These are phyloP conservation scores for Fringilla coelebs DNA, from an alignment of 2,797 vertebrate genomes.

Conservation along the genomic window DNA sequence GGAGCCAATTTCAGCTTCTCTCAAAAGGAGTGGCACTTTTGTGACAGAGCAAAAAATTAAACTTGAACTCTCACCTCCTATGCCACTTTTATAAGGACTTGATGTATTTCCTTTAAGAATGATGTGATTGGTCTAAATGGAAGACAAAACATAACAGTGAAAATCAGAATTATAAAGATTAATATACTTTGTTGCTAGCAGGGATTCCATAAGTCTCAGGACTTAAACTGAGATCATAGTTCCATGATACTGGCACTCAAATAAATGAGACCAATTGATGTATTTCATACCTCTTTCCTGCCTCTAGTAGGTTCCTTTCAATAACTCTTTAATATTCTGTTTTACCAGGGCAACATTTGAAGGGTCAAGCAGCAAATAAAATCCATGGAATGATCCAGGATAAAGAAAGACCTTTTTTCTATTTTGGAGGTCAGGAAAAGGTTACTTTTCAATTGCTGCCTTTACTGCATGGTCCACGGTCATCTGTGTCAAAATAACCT, in stretches of 20 bases:
- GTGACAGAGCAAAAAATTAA: neutral
- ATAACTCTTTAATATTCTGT: neutral
- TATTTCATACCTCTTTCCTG: neutral
- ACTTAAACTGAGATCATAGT: neutral
- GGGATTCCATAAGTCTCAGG: neutral
- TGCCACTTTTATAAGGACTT: neutral
- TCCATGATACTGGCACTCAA: neutral
- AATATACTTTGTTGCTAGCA: neutral
- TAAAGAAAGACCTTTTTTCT: neutral
- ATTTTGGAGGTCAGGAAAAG: conserved; percentile 2
- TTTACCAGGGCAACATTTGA: neutral
- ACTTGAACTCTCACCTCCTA: neutral
- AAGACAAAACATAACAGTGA: neutral
- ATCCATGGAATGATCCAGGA: neutral
- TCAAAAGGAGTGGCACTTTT: neutral
- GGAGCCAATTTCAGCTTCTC: neutral
- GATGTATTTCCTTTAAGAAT: neutral
- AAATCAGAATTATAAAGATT: neutral
- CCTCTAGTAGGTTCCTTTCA: neutral
- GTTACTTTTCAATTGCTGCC: neutral
- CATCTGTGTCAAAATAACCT: conserved; percentile 6
- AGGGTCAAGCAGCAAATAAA: neutral
- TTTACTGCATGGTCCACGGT: neutral
- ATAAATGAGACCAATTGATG: neutral
- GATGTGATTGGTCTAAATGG: neutral